Evolutionary conservation across 2,113 vertebrate species (phyloP), one percentile per base, ranked within the genome.

Genomic region (Tragelaphus scriptus): DNA sequence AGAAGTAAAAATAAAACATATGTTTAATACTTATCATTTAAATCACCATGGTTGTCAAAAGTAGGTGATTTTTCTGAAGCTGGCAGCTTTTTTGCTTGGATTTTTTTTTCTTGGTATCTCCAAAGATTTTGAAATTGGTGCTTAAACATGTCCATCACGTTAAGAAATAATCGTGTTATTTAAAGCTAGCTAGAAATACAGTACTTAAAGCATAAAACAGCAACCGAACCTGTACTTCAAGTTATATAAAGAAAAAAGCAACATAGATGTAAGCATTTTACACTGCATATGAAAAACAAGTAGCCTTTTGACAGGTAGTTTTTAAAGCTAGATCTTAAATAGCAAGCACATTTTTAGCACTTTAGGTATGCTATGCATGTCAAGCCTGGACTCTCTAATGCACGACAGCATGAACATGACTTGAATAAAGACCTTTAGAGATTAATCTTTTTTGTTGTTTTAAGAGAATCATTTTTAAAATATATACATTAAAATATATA

Each of bases 321-420:
- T 97, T 94, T 95, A 91, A 89, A 6, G 59, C n/a, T 61, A 44
- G 23, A 47, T 90, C 19, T 94, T 94, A 97, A 87, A 75, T 58
- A 21, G 28, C n/a, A 96, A 55, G 19, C 36, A 88, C 15, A 58
- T 26, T 59, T 94, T 96, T 89, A 49, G 26, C 85, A 79, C 63
- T 97, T 94, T 71, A 59, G 7, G 2, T 86, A 9, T 4, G 1
- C 49, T 82, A 58, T 14, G 30, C 4, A 5, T 80, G 65, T 44
- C 61, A 95, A 58, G 8, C 80, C n/a, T 90, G 65, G 1, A 65
- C 87, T 51, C 26, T 96, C 95, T 63, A 84, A 56, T 9, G 30
- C 6, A 40, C 91, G 61, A 58, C 44, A 88, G 23, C 12, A 53
- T 59, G 28, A 85, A 79, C 17, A 58, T 51, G 4, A 91, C 88